Evolutionary conservation across 1,140 invertebrate genomes (phyloP).

Genomic region (Pteromalus puparum): DNA sequence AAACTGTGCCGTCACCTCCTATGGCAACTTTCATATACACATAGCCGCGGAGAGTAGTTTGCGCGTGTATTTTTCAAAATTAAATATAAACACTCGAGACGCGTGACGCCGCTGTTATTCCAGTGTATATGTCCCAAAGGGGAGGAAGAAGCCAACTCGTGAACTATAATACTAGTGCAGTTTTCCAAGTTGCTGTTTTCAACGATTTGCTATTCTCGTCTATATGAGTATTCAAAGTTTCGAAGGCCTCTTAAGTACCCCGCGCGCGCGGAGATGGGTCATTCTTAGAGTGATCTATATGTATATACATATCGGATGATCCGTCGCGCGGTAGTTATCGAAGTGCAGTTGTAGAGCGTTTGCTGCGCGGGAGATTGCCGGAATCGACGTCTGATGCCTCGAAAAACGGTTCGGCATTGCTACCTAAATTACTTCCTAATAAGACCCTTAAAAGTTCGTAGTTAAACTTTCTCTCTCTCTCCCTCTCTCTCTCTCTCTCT

Average conservation of each 20-base stretch:
- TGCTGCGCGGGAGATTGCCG: not conserved
- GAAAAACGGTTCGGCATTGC: not conserved
- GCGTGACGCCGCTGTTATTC: too few relatives aligned
- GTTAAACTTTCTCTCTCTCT: not conserved
- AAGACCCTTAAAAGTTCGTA: conserved; percentile 33
- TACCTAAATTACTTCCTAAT: conserved; percentile 34
- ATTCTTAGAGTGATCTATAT: not conserved
- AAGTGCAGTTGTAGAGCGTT: not conserved
- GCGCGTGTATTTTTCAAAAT: too few relatives aligned
- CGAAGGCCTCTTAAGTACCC: too few relatives aligned
- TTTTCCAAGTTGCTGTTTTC: too few relatives aligned
- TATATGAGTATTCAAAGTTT: too few relatives aligned
- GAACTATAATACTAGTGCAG: too few relatives aligned
- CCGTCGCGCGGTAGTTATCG: not conserved
- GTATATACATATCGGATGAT: not conserved
- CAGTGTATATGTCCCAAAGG: too few relatives aligned
- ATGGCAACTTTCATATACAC: not conserved
- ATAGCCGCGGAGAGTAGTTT: too few relatives aligned
- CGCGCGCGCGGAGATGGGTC: not conserved
- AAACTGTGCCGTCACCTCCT: conserved; percentile 4
- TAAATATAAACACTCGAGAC: too few relatives aligned
- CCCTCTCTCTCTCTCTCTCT: not conserved
- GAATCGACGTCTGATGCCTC: conserved; percentile 4
- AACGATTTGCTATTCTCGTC: too few relatives aligned
- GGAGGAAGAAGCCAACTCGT: too few relatives aligned